Conservation (phyloP, 2,888 invertebrate genomes). For the Sclerodermus sp. region DNA sequence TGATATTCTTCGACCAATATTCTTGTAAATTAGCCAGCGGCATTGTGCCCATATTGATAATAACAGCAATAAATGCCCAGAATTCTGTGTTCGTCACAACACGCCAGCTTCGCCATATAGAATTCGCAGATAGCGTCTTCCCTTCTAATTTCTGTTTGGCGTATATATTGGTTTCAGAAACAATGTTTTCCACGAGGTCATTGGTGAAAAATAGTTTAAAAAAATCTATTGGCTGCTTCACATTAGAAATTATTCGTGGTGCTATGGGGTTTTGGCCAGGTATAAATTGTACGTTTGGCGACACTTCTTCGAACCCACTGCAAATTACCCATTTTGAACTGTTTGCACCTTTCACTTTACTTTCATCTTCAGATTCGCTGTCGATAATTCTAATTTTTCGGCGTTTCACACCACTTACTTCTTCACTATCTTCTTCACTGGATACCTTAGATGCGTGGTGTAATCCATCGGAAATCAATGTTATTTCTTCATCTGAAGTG, state of each 20-base stretch:
- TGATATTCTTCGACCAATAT: slow-evolving; percentile 18
- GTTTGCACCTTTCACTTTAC: slow-evolving; percentile 16
- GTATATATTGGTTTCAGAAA: slow-evolving; percentile 1
- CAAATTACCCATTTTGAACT: slow-evolving; percentile 19
- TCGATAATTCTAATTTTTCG: slow-evolving; percentile 20
- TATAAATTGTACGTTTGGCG: slow-evolving; percentile 10
- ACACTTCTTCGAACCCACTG: slow-evolving; percentile 16
- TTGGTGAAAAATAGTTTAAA: slow-evolving; percentile 7
- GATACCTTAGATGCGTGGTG: slow-evolving; percentile 14
- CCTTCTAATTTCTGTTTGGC: neutral
- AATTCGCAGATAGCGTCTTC: neutral
- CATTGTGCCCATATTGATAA: slow-evolving; percentile 24
- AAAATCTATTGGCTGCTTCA: slow-evolving; percentile 8
- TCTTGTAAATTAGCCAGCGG: slow-evolving; percentile 17
- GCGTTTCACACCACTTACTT: slow-evolving; percentile 12
- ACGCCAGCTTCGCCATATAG: slow-evolving; percentile 1
- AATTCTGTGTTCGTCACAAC: slow-evolving; percentile 17
- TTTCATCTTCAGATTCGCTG: slow-evolving; percentile 11
- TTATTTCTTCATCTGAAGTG: slow-evolving; percentile 9
- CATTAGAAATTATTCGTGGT: slow-evolving; percentile 4
- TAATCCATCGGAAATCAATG: slow-evolving; percentile 15
- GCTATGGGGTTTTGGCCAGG: slow-evolving; percentile 3
- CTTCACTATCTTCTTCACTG: slow-evolving; percentile 16
- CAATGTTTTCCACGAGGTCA: slow-evolving; percentile 1
- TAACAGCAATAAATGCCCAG: slow-evolving; percentile 23